Base-by-base conservation (phyloP, 2,797 vertebrate species). In the Emydoidea blandingii region DNA sequence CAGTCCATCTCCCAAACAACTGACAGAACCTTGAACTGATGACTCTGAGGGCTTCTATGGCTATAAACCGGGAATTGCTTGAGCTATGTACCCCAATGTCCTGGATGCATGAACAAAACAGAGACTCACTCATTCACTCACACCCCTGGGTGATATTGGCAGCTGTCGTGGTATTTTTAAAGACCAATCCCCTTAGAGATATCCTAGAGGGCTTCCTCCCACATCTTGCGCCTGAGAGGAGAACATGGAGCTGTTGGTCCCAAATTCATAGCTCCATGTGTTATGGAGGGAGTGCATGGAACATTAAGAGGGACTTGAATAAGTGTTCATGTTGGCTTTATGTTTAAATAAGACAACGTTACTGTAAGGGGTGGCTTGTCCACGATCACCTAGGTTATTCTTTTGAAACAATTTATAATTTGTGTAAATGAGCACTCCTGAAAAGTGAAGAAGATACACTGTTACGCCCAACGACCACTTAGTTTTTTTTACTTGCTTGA, bases 31-130 rank as follows among this genome's bases (percentile, higher is more conserved):
- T 83, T n/a, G 44, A 86, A 62, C 25, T 3, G 68, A 3, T 4
- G 41, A 10, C 12, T 14, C 5, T 2, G 7, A 54, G 5, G 5
- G 31, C 6, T 91, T 81, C 86, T 9, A 49, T 8, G 29, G 52
- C 47, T n/a, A 56, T 3, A 85, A 68, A 27, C 1, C 6, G 54
- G 4, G 11, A 49, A 29, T 6, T 76, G 2, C 3, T 25, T 1
- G 29, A 41, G n/a, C 4, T 0, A 0, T 47, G 2, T 1, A 11
- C 6, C 9, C n/a, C 31, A 0, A 14, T 18, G 0, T 21, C 44
- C 27, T 3, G 0, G 27, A 2, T 74, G 50, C 74, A 52, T 9
- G 34, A 72, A 47, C 8, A 87, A 84, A 53, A 74, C 78, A 0
- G 57, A 47, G 4, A 19, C 19, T 72, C 65, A 53, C n/a, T 78